A percentile compares a stretch with the other conserved stretches of the same genome.
phyloP scores from a whole-genome alignment of 2,113 vertebrate species.

The Etheostoma spectabile region DNA sequence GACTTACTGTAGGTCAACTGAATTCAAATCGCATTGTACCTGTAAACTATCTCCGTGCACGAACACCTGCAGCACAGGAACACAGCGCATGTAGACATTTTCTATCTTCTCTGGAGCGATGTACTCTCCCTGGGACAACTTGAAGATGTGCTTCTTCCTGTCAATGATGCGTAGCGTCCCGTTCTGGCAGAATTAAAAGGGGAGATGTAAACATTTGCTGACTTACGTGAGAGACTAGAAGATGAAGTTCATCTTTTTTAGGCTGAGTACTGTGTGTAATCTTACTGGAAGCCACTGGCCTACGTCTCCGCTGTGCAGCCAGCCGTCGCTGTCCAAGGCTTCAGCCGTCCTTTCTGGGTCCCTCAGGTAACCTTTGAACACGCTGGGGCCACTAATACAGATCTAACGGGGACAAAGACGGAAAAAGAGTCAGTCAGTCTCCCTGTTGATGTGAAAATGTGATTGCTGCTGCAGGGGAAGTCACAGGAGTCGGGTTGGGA shows the following conservation, averaged over 20 bases:
- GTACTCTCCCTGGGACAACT: conserved; percentile 86
- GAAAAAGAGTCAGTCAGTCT: neutral
- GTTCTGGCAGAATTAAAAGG: conserved; percentile 69
- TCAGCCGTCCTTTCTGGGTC: conserved; percentile 81
- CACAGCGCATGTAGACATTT: conserved; percentile 82
- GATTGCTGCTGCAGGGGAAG: too few species aligned
- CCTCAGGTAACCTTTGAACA: conserved; percentile 84
- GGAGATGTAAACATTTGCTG: neutral
- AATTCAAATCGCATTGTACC: conserved; percentile 52
- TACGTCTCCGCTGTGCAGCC: conserved; percentile 86
- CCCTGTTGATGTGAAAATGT: neutral
- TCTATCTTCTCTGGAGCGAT: conserved; percentile 88
- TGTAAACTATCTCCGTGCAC: conserved; percentile 87
- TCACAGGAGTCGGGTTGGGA: too few species aligned
- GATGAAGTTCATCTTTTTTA: neutral
- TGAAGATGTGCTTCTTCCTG: conserved; percentile 88
- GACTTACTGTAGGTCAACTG: neutral
- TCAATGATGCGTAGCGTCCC: conserved; percentile 85
- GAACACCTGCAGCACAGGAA: conserved; percentile 85
- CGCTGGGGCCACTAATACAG: conserved; percentile 83
- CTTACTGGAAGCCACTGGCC: conserved; percentile 86
- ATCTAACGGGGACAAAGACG: conserved; percentile 68
- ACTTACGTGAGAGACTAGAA: neutral
- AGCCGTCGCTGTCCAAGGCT: conserved; percentile 83
- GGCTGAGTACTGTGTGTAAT: neutral